A percentile compares a stretch with the other conserved stretches of the same genome.
These are phyloP conservation scores for Tortricodes alternella DNA, from an alignment of 2,888 invertebrate genomes.

Conservation along the genomic window DNA sequence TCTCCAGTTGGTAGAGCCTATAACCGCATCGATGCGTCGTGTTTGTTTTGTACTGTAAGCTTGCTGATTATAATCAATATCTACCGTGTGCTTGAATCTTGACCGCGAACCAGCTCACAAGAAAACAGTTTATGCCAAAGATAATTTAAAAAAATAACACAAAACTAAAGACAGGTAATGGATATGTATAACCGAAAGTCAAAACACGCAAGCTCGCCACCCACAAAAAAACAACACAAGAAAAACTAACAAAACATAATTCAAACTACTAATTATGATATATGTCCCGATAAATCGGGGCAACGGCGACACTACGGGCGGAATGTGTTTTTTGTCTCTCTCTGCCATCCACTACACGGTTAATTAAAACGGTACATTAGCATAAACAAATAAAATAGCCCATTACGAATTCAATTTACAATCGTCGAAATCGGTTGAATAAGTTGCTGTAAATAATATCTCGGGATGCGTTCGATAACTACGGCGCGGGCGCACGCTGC, in stretches of 20 bases:
- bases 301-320: slow-evolving; percentile 48
- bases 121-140: not conserved
- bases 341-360: slow-evolving; percentile 51
- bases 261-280: slow-evolving; percentile 68
- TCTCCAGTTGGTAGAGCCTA: slow-evolving; percentile 12
- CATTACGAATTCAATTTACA: slow-evolving; percentile 82
- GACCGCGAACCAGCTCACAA: not conserved
- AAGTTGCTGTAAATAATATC: slow-evolving; percentile 80
- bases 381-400: slow-evolving; percentile 82
- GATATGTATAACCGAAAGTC: slow-evolving; percentile 11
- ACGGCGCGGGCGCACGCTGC: slow-evolving; percentile 40
- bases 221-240: slow-evolving; percentile 38
- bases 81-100: not conserved
- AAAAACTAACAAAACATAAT: slow-evolving; percentile 55
- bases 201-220: slow-evolving; percentile 35
- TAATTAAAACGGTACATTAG: slow-evolving; percentile 80
- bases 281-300: slow-evolving; percentile 70
- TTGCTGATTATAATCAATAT: not conserved
- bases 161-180: not conserved
- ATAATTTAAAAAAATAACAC: not conserved
- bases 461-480: slow-evolving; percentile 63
- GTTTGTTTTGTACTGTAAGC: not conserved
- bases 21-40: not conserved
- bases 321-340: slow-evolving; percentile 45
- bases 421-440: slow-evolving; percentile 77